Conservation (phyloP, 2,888 invertebrate genomes). For the Hypolimnas misippus region DNA sequence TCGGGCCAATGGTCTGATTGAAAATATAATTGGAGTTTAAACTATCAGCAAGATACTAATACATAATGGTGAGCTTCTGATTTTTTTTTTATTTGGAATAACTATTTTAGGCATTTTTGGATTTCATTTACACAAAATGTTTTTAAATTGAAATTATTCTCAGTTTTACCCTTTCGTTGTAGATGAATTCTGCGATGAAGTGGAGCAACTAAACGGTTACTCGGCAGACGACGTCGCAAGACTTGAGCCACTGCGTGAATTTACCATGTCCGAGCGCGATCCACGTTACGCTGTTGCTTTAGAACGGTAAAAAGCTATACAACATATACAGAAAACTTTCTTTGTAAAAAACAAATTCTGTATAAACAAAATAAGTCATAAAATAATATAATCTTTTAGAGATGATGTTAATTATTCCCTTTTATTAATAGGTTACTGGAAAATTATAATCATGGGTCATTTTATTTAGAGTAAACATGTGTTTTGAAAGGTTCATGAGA, state of each 20-base stretch:
- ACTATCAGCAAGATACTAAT: too few relatives aligned
- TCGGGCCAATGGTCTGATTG: too few relatives aligned
- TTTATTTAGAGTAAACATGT: too few relatives aligned
- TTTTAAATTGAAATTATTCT: neutral
- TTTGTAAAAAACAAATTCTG: too few relatives aligned
- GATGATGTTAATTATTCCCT: neutral
- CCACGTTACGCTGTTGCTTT: constrained; percentile 51
- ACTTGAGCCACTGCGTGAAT: constrained; percentile 69
- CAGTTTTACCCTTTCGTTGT: neutral
- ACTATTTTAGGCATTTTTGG: too few relatives aligned
- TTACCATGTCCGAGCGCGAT: constrained; percentile 58
- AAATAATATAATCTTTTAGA: neutral
- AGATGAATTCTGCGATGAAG: constrained; percentile 56
- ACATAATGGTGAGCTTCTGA: too few relatives aligned
- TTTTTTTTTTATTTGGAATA: too few relatives aligned
- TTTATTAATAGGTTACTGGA: too few relatives aligned
- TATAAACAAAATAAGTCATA: neutral
- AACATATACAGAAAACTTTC: too few relatives aligned
- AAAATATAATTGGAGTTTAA: too few relatives aligned
- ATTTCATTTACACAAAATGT: neutral
- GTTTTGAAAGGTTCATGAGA: constrained; percentile 51
- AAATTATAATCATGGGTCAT: too few relatives aligned
- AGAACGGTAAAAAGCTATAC: constrained; percentile 23
- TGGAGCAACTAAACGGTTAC: constrained; percentile 45
- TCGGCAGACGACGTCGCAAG: constrained; percentile 47